Evolutionary conservation across 2,797 vertebrate genomes (phyloP), one percentile per base, ranked within the genome.

Genomic region (Syngnathus rostellatus): DNA sequence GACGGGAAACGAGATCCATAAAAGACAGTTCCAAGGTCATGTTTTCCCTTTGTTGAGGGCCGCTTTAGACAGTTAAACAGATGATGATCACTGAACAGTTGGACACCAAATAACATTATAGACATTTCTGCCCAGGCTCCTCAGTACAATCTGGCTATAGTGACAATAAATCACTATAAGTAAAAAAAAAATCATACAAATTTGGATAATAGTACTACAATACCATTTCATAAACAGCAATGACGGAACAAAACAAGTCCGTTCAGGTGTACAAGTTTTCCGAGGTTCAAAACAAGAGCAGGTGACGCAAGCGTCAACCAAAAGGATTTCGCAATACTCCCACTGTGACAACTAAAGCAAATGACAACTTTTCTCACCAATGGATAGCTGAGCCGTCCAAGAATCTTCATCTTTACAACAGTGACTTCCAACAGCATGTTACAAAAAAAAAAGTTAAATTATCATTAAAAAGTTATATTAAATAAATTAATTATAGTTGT

Each of bases 321-420:
- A 57, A 31, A 37, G 55, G 14, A 2, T 16, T 14, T 57, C 6
- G 4, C 17, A 16, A 58, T 17, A 8, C 16, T 58, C 25, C 40
- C 45, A 62, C 21, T 25, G 2, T 7, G 7, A 41, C 54, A 5
- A 39, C 21, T 4, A 64, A 11, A n/a, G 8, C 5, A 54, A 64
- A 40, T 39, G 5, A 37, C 3, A 64, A 39, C 46, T 45, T 21
- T 66, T 38, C 93, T 94, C 86, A 95, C 93, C 94, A 92, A 77
- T 14, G 85, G 78, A 59, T 78, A 90, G 69, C 91, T 90, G 64
- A 92, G 76, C 38, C 84, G 88, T 75, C 90, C 70, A 39, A 94
- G 92, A 71, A 94, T 92, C 91, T 90, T 94, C 92, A 93, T 94
- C 73, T 68, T 90, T 55, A 84, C 70, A 70, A 83, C 62, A 67